A percentile compares a stretch with the other conserved stretches of the same genome.
These are phyloP conservation scores for Drosophila anomalata DNA, from an alignment of 2,888 invertebrate species.

Conservation along the genomic window DNA sequence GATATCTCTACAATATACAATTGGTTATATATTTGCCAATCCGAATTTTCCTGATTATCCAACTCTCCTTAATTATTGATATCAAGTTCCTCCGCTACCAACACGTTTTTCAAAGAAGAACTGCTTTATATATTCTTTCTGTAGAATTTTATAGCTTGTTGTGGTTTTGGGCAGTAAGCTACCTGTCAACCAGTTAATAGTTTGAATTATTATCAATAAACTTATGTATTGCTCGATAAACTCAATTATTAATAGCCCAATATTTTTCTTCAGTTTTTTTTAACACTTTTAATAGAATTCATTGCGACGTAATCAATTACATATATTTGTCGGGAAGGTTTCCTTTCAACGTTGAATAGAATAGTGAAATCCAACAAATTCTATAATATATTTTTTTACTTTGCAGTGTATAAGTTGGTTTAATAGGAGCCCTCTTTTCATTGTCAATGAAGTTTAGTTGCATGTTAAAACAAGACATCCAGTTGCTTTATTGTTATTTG, in stretches of 20 bases:
- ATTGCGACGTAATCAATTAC: constrained; percentile 66
- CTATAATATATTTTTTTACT: too few species aligned
- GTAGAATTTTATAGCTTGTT: constrained; percentile 63
- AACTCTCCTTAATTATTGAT: constrained; percentile 42
- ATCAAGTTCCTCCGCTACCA: constrained; percentile 77
- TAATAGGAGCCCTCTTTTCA: too few species aligned
- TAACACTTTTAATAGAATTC: constrained; percentile 75
- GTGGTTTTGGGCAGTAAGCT: constrained; percentile 22
- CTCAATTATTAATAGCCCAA: constrained; percentile 66
- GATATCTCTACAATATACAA: constrained; percentile 2
- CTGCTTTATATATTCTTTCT: constrained; percentile 80
- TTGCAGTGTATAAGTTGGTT: too few species aligned
- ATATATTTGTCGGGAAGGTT: not conserved
- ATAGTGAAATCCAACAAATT: too few species aligned
- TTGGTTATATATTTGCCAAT: not conserved
- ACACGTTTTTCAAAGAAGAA: constrained; percentile 81
- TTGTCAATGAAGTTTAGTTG: too few species aligned
- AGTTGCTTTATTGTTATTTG: too few species aligned
- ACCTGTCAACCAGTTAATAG: constrained; percentile 22
- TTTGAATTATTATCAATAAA: constrained; percentile 21
- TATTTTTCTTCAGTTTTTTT: constrained; percentile 60
- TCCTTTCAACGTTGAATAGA: too few species aligned
- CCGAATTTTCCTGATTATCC: constrained; percentile 69
- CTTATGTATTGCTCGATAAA: constrained; percentile 53
- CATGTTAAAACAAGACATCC: too few species aligned